Evolutionary conservation across 2,888 invertebrate genomes (phyloP), one percentile per base, ranked within the genome.

Genomic region (Noctua comes): DNA sequence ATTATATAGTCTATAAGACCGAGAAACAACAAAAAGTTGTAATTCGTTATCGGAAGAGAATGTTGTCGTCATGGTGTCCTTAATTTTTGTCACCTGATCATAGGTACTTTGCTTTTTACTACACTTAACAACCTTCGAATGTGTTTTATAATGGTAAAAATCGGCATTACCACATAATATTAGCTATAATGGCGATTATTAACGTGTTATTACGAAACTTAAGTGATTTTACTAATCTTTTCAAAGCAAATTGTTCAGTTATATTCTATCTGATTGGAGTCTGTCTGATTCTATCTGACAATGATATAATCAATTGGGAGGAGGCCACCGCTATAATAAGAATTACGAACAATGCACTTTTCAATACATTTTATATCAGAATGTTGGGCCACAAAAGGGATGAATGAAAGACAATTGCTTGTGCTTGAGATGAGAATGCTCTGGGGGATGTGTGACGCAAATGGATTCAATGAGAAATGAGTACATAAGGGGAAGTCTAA

Each of bases 41-140:
- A 62, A 69, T 62, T 75, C 48, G 24, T 36, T 77, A 71, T 27
- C 68, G 43, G 40, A 76, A 77, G 48, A 64, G 43, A 64, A 68
- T 36, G 7, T 69, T 46, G 68, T 84, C 73, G 77, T 80, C 48
- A 74, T 77, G 31, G 54, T 54, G 71, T 62, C 59, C 68, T 16
- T 69, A 76, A 77, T 65, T 74, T 74, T 69, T 64, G 80, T 87
- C 87, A 87, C 85, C 87, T 87, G 87, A 88, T 81, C 78, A 54
- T 21, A 48, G 2, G n/a, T 79, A 79, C 48, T 0, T 57, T 59
- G 8, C 21, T 31, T 65, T 79, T 76, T 36, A 69, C 21, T 27
- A 11, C 48, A 36, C 21, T n/a, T 13, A 27, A 57, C 16, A 77
- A 18, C 16, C n/a, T 59, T 59, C n/a, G 1, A 8, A 11, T 2